A percentile compares a stretch with the other conserved stretches of the same genome.
Conservation (phyloP, 2,113 vertebrate genomes). For the Varanus salvator region DNA sequence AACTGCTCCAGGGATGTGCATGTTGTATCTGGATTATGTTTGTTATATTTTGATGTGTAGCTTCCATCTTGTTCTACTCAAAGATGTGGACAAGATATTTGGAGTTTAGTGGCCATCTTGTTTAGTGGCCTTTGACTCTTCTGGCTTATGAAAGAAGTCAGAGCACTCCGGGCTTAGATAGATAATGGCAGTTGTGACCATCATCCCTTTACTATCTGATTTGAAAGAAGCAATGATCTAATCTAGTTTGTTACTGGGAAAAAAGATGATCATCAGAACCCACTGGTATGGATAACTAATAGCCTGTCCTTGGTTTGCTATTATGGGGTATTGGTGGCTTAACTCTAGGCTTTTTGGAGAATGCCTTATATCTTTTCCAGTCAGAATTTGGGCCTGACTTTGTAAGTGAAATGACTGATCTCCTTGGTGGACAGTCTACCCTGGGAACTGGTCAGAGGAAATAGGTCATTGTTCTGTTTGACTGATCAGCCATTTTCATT, state of each 20-base stretch:
- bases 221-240: neutral
- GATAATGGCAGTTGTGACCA: neutral
- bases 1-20: neutral
- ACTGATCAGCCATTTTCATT: neutral
- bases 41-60: neutral
- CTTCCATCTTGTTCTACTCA: neutral
- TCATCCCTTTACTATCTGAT: neutral
- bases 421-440: neutral
- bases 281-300: neutral
- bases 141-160: neutral
- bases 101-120: neutral
- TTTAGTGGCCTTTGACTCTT: neutral
- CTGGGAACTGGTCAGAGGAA: neutral
- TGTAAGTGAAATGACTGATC: neutral
- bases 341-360: neutral
- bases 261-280: neutral
- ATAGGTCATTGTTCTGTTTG: neutral
- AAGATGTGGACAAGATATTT: neutral
- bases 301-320: no score
- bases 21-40: neutral
- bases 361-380: neutral
- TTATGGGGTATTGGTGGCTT: neutral
- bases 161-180: neutral
- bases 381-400: neutral
- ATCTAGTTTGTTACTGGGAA: neutral